Percentiles rank a stretch among this genome's conserved stretches.
These are phyloP conservation scores for Telmatherina bonti DNA, from an alignment of 2,797 vertebrate species.

Conservation along the genomic window DNA sequence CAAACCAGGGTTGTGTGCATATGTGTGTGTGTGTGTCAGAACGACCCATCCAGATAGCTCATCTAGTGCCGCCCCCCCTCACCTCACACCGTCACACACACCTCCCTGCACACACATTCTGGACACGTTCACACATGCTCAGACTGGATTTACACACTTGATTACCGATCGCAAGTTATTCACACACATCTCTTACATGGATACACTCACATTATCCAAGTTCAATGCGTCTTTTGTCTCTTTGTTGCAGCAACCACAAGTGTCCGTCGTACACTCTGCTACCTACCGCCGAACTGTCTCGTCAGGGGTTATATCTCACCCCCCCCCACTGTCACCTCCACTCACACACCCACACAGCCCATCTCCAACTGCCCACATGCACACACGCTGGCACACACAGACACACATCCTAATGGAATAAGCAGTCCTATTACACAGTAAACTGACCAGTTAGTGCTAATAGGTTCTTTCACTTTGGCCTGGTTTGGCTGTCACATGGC, in stretches of 20 bases:
- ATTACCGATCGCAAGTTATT: constrained; percentile 17
- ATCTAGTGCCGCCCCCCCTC: constrained; percentile 52
- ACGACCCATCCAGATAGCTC: constrained; percentile 54
- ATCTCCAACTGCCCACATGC: neutral
- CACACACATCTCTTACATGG: constrained; percentile 11
- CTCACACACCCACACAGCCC: constrained; percentile 1
- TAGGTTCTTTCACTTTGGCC: constrained; percentile 77
- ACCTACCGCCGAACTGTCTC: constrained; percentile 38
- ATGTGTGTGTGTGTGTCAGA: constrained; percentile 43
- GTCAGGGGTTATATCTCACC: constrained; percentile 32
- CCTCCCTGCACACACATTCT: constrained; percentile 7
- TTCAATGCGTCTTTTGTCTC: constrained; percentile 49
- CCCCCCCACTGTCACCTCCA: no score
- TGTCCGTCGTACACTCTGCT: constrained; percentile 34
- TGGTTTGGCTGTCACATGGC: constrained; percentile 80
- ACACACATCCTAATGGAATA: constrained; percentile 72
- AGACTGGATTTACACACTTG: constrained; percentile 16
- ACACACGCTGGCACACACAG: constrained; percentile 20
- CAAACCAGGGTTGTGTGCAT: constrained; percentile 37
- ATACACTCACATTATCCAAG: constrained; percentile 20
- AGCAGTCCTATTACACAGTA: constrained; percentile 73
- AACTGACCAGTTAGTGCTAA: constrained; percentile 79
- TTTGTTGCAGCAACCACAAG: constrained; percentile 45
- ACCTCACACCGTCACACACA: constrained; percentile 45
- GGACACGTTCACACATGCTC: constrained; percentile 6